Percentiles rank a stretch among this genome's conserved stretches.
Evolutionary conservation across 2,888 invertebrate species (phyloP).

Genomic region (Caenorhabditis afra): DNA sequence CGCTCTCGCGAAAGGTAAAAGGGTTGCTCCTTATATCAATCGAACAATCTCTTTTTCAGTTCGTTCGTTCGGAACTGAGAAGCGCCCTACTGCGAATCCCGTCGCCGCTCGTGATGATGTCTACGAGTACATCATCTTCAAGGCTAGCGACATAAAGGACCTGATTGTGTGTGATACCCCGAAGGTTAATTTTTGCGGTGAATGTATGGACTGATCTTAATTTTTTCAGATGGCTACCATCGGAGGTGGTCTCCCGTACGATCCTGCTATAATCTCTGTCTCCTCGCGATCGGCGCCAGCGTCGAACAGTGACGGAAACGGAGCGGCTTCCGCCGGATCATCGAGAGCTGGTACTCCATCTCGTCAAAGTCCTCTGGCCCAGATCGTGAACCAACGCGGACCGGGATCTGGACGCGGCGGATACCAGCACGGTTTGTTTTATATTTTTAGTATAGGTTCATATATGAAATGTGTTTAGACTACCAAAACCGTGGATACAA

Average conservation of each 20-base stretch:
- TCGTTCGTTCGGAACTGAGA: slow-evolving; percentile 98
- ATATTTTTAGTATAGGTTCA: neutral
- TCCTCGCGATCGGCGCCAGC: slow-evolving; percentile 71
- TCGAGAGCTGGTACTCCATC: slow-evolving; percentile 70
- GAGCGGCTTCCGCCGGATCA: slow-evolving; percentile 64
- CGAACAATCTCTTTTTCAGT: slow-evolving; percentile 85
- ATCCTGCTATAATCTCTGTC: slow-evolving; percentile 96
- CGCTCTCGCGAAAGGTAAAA: slow-evolving; percentile 98
- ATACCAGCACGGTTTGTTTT: slow-evolving; percentile 34
- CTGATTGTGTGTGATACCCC: slow-evolving; percentile 91
- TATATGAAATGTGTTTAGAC: slow-evolving; percentile 1
- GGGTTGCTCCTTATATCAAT: slow-evolving; percentile 86
- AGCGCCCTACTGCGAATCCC: slow-evolving; percentile 93
- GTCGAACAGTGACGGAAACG: slow-evolving; percentile 43
- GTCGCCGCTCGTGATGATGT: slow-evolving; percentile 97
- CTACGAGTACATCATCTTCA: slow-evolving; percentile 98
- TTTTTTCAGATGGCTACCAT: slow-evolving; percentile 58
- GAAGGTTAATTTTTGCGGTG: too few relatives aligned
- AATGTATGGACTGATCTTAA: neutral
- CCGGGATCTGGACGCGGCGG: slow-evolving; percentile 62
- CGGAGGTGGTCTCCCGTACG: slow-evolving; percentile 87
- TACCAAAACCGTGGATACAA: slow-evolving; percentile 49
- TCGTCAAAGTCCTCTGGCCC: slow-evolving; percentile 56
- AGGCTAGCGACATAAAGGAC: slow-evolving; percentile 95
- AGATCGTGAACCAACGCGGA: slow-evolving; percentile 50